Percentiles rank a stretch among this genome's conserved stretches.
Conservation (phyloP, 2,888 invertebrate species). For the Cantharis nigra region DNA sequence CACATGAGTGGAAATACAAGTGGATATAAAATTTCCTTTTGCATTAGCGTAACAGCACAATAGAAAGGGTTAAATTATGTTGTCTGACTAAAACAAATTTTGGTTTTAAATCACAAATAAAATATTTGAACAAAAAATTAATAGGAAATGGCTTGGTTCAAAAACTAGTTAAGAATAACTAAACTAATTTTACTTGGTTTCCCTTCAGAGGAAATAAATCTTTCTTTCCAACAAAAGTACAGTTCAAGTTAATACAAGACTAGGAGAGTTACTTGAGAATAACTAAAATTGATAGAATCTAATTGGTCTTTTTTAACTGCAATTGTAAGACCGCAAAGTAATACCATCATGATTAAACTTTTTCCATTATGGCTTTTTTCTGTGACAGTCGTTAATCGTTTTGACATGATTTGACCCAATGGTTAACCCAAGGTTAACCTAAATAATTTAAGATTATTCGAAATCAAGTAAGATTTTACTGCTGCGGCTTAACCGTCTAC, state of each 20-base stretch:
- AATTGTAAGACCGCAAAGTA: neutral
- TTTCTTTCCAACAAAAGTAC: neutral
- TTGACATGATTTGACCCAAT: neutral
- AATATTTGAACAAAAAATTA: neutral
- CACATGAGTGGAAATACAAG: neutral
- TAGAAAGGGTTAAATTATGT: neutral
- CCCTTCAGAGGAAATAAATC: neutral
- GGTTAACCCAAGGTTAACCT: too few species aligned
- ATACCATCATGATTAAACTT: neutral
- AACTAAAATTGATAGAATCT: neutral
- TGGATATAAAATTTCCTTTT: neutral
- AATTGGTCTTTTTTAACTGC: neutral
- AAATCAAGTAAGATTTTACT: neutral
- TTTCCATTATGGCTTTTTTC: neutral
- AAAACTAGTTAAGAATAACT: neutral
- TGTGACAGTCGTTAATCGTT: neutral
- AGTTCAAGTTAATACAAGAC: neutral
- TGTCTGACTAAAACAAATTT: neutral
- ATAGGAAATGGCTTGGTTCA: neutral
- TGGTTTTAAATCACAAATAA: neutral
- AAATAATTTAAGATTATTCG: neutral
- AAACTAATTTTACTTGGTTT: neutral
- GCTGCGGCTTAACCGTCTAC: neutral
- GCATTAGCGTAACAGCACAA: neutral
- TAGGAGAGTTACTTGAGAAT: neutral